Evolutionary conservation across 2,888 invertebrate species (phyloP).

Genomic region (Leucania comma): DNA sequence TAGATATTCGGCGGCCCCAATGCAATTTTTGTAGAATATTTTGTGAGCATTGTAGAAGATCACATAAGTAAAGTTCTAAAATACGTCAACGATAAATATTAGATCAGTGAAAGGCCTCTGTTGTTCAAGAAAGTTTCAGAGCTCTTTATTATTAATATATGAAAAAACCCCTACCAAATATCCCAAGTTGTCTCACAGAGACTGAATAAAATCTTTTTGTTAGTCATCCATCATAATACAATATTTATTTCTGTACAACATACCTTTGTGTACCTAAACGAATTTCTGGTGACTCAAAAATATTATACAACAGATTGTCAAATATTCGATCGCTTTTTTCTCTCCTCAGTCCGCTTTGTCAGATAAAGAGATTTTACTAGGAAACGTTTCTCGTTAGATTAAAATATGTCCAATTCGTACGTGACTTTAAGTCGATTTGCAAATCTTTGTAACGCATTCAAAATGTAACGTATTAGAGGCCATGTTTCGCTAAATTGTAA

Average conservation of each 20-base stretch:
- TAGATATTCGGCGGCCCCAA: slow-evolving; percentile 14
- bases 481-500: slow-evolving; percentile 58
- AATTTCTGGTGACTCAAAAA: slow-evolving; percentile 48
- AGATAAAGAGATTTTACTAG: slow-evolving; percentile 61
- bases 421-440: slow-evolving; percentile 54
- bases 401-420: slow-evolving; percentile 47
- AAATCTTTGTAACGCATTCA: slow-evolving; percentile 45
- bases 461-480: slow-evolving; percentile 45
- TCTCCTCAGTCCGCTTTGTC: slow-evolving; percentile 22
- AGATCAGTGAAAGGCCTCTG: slow-evolving; percentile 30
- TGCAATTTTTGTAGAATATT: slow-evolving; percentile 3
- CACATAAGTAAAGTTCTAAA: slow-evolving; percentile 30
- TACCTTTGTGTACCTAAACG: slow-evolving; percentile 39
- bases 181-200: slow-evolving; percentile 35
- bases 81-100: slow-evolving; percentile 50
- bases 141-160: slow-evolving; percentile 41
- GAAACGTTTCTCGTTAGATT: slow-evolving; percentile 46
- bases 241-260: slow-evolving; percentile 35
- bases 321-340: slow-evolving; percentile 28
- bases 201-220: slow-evolving; percentile 51
- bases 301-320: slow-evolving; percentile 45
- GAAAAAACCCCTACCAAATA: slow-evolving; percentile 22
- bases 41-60: slow-evolving; percentile 17
- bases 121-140: slow-evolving; percentile 45
- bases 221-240: slow-evolving; percentile 31